Base-by-base conservation (phyloP, 2,113 vertebrate genomes). In the Sisor rabdophorus region DNA sequence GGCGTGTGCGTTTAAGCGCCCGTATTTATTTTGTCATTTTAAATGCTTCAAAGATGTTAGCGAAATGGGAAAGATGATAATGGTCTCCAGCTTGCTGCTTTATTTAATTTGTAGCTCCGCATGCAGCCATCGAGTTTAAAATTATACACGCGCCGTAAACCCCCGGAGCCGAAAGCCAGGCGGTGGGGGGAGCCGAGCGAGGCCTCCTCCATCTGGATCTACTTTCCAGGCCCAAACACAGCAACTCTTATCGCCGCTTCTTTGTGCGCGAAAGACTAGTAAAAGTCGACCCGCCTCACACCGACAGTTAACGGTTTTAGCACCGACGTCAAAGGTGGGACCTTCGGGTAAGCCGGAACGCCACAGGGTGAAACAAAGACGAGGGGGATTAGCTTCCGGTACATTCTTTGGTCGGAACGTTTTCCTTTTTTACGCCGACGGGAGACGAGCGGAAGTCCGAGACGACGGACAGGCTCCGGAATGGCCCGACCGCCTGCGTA, bases 101-200 rank as follows among this genome's bases (percentile, higher is more conserved):
- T 86, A 87, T 89, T 91, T 91, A 89, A 92, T 92, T 91, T 92
- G 89, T 91, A 90, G 87, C 88, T 89, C 84, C 73, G 83, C 86
- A 85, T 82, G 85, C 81, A 88, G 85, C 88, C 87, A 88, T 90
- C 85, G 87, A 81, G 80, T 87, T 89, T 83, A 84, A 89, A 89
- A 91, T 89, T 87, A 89, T 82, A 86, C 84, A 84, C 86, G 79
- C 79, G 81, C 68, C 70, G 84, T 91, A 91, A 90, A 79, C 60
- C 78, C 82, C 78, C 81, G 84, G 85, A 80, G 74, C 53, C 40
- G 58, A 80, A 69, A 58, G 10, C 53, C 58, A 64, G 68, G 69
- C 52, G 20, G 59, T 73, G 40, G 47, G 61, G 36, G 63, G 26
- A 72, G 60, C n/a, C 55, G 16, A 71, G 6, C 59, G 20, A 52